Conservation (phyloP, 2,888 invertebrate species). For the Watsonalla binaria region DNA sequence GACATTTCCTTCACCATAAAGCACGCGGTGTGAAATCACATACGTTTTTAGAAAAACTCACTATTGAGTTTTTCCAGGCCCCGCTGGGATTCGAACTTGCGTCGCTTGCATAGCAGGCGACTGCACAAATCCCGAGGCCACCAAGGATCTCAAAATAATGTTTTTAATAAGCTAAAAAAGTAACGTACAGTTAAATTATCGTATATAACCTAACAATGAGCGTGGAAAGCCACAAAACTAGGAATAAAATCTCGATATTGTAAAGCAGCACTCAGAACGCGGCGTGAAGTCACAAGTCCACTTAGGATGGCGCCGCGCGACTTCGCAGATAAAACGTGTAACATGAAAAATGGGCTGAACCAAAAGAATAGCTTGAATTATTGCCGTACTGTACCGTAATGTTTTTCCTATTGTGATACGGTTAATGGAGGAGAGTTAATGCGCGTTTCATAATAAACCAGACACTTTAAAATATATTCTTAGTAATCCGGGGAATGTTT, state of each 20-base stretch:
- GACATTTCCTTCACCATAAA: no score
- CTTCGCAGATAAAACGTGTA: conserved; percentile 56
- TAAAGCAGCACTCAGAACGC: conserved; percentile 36
- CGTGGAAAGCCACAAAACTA: neutral
- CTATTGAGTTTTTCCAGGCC: no score
- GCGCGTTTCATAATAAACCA: conserved; percentile 6
- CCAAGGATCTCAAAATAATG: no score
- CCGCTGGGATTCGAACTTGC: no score
- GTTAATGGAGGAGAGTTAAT: conserved; percentile 24
- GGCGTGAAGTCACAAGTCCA: conserved; percentile 58
- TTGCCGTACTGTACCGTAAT: conserved; percentile 38
- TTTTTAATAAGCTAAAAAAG: neutral
- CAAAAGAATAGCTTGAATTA: conserved; percentile 56
- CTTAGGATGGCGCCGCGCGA: conserved; percentile 58
- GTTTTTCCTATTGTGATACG: conserved; percentile 37
- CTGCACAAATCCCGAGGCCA: no score
- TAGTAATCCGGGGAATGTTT: neutral
- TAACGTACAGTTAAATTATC: neutral
- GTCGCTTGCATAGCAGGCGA: no score
- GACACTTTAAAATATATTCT: neutral
- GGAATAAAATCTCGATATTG: conserved; percentile 26
- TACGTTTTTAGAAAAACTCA: no score
- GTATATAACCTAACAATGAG: neutral
- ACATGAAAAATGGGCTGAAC: conserved; percentile 60
- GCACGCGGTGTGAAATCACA: no score